A percentile compares a stretch with the other conserved stretches of the same genome.
Conservation (phyloP, 2,888 invertebrate genomes). For the Thereva unica region DNA sequence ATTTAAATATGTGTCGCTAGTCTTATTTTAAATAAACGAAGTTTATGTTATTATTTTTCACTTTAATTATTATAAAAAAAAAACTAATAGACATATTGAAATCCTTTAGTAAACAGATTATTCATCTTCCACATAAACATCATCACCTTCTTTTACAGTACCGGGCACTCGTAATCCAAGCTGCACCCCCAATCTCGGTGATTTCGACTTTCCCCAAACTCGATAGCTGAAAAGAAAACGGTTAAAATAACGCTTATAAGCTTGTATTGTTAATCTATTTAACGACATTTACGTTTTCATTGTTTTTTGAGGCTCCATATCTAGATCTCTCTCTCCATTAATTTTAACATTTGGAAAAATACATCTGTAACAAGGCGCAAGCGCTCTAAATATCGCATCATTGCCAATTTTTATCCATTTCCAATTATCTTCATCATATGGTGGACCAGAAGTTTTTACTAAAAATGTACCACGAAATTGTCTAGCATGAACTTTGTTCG, state of each 20-base stretch:
- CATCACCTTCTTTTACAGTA: conserved; percentile 58
- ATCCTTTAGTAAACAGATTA: not conserved
- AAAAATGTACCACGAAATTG: conserved; percentile 75
- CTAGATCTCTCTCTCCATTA: conserved; percentile 64
- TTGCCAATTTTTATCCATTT: conserved; percentile 70
- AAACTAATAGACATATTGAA: too few species aligned
- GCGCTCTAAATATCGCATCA: conserved; percentile 47
- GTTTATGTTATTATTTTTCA: too few species aligned
- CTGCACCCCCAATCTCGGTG: conserved; percentile 62
- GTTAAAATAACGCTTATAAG: not conserved
- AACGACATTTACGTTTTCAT: conserved; percentile 63
- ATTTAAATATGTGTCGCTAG: too few species aligned
- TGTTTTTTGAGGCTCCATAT: conserved; percentile 68
- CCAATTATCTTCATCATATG: conserved; percentile 74
- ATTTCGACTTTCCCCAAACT: conserved; percentile 19
- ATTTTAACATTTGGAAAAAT: conserved; percentile 71
- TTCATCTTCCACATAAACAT: conserved; percentile 58
- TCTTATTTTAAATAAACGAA: too few species aligned
- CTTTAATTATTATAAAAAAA: too few species aligned
- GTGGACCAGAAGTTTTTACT: conserved; percentile 61
- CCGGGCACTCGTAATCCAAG: conserved; percentile 59
- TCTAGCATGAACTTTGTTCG: conserved; percentile 59
- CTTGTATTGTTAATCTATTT: not conserved
- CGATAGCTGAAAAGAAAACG: conserved; percentile 33
- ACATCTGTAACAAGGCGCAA: conserved; percentile 62